Evolutionary conservation across 2,888 invertebrate species (phyloP).

Genomic region (Epistrophella euchroma): DNA sequence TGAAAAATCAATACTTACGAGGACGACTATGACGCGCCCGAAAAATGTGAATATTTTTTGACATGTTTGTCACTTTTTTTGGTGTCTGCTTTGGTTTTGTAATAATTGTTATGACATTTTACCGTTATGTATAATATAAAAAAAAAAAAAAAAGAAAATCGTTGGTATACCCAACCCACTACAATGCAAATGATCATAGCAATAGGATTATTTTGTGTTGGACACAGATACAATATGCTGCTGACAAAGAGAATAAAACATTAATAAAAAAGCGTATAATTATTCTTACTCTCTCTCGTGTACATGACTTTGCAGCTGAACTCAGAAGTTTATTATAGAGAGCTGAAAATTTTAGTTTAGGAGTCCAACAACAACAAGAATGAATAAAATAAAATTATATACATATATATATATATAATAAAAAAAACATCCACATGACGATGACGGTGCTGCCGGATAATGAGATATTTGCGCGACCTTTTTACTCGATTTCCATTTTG

Average conservation of each 20-base stretch:
- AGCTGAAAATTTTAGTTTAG: constrained; percentile 45
- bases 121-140: no score
- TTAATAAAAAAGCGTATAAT: constrained; percentile 41
- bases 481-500: constrained; percentile 73
- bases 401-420: background rate
- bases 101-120: constrained; percentile 50
- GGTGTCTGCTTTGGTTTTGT: constrained; percentile 36
- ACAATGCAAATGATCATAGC: constrained; percentile 35
- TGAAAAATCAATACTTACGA: constrained; percentile 72
- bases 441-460: constrained; percentile 61
- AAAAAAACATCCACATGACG: constrained; percentile 20
- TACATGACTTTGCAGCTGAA: constrained; percentile 37
- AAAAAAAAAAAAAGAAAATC: no score
- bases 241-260: constrained; percentile 30
- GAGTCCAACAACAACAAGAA: constrained; percentile 23
- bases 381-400: background rate
- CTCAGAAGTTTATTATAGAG: constrained; percentile 41
- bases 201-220: constrained; percentile 55
- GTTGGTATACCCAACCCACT: no score
- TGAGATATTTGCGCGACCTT: constrained; percentile 75
- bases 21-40: constrained; percentile 54
- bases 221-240: constrained; percentile 21
- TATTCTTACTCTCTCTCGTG: constrained; percentile 44
- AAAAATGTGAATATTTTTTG: constrained; percentile 68
- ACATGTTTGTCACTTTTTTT: constrained; percentile 54